Conservation (phyloP, 1,140 invertebrate genomes). For the Thereuonema tuberculata region DNA sequence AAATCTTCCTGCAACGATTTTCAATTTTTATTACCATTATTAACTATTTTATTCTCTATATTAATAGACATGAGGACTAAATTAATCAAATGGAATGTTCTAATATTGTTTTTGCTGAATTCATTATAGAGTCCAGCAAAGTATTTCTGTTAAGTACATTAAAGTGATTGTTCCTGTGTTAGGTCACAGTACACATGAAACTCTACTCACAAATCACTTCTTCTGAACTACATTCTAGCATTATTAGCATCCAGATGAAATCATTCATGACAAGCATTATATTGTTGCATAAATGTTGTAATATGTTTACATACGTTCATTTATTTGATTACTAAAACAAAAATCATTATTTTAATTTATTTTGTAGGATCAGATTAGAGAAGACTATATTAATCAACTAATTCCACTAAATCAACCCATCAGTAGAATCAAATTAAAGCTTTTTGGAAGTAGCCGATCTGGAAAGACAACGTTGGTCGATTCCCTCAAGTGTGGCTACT, state of each 20-base stretch:
- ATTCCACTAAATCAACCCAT: constrained; percentile 47
- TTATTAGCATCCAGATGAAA: neutral
- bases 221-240: neutral
- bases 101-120: no score
- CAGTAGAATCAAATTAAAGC: constrained; percentile 52
- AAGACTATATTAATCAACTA: constrained; percentile 53
- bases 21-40: no score
- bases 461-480: constrained; percentile 62
- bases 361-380: constrained; percentile 37
- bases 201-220: no score
- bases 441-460: constrained; percentile 59
- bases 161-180: no score
- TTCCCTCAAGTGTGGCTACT: constrained; percentile 51
- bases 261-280: neutral
- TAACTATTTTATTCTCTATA: no score
- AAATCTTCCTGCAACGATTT: no score
- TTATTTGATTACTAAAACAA: neutral
- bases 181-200: no score
- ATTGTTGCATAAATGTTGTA: neutral
- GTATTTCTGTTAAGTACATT: no score
- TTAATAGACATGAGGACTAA: no score
- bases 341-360: neutral
- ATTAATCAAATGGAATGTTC: no score
- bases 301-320: neutral
- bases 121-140: no score